Evolutionary conservation across 2,888 invertebrate species (phyloP).

Genomic region (Agrochola circellaris): DNA sequence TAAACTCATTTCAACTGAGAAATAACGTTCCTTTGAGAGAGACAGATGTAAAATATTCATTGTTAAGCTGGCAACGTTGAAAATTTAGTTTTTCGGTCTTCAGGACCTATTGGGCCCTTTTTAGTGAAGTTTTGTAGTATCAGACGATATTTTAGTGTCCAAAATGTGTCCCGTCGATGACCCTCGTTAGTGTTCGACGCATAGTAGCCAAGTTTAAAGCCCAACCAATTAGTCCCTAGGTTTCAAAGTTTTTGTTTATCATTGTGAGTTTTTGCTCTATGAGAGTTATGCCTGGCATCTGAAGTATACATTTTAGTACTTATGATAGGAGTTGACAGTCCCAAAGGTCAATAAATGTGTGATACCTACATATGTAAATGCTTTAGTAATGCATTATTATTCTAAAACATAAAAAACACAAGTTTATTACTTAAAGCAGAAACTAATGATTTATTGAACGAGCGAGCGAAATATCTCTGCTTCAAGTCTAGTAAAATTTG

Average conservation of each 20-base stretch:
- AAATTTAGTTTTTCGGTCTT: constrained; percentile 57
- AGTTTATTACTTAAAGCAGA: too few species aligned
- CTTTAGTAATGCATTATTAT: background rate
- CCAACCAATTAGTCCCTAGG: constrained; percentile 34
- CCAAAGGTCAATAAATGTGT: background rate
- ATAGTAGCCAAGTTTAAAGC: constrained; percentile 33
- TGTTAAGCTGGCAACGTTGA: constrained; percentile 53
- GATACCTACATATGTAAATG: background rate
- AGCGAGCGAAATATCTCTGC: too few species aligned
- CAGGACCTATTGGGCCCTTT: constrained; percentile 44
- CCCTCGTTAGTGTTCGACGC: constrained; percentile 28
- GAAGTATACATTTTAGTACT: constrained; percentile 12
- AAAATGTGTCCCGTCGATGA: constrained; percentile 24
- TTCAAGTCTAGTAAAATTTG: too few species aligned
- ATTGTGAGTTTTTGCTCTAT: constrained; percentile 19
- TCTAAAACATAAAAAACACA: too few species aligned
- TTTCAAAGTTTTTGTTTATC: constrained; percentile 37
- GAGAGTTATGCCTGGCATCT: background rate
- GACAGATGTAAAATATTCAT: constrained; percentile 70
- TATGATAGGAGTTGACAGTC: constrained; percentile 1
- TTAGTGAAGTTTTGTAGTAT: constrained; percentile 42
- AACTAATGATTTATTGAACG: too few species aligned
- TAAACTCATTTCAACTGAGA: constrained; percentile 78
- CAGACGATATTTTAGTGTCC: constrained; percentile 25
- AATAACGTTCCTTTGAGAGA: constrained; percentile 74